Percentiles rank a stretch among this genome's conserved stretches.
phyloP scores from a whole-genome alignment of 1,140 invertebrate species.

The Drosophila truncata region DNA sequence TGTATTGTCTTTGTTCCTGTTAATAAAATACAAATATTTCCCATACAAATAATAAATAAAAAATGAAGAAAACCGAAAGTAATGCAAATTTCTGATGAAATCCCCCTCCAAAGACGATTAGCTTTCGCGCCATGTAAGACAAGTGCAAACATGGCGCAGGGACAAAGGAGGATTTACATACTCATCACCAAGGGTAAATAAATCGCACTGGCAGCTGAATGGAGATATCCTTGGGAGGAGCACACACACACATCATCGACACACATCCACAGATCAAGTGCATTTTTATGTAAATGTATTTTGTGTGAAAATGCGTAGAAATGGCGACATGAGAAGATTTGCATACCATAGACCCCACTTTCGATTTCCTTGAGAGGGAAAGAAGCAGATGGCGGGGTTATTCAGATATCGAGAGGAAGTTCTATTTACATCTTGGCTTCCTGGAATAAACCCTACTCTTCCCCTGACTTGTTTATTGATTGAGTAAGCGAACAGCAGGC shows the following conservation, averaged over 20 bases:
- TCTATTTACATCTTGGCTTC: conserved; percentile 37
- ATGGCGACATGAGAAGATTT: conserved; percentile 67
- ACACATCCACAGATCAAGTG: conserved; percentile 67
- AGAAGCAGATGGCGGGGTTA: neutral
- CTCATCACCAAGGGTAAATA: conserved; percentile 58
- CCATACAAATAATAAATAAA: conserved; percentile 9
- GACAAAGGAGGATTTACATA: neutral
- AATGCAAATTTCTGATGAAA: conserved; percentile 21
- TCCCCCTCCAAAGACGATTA: conserved; percentile 64
- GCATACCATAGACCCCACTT: conserved; percentile 53
- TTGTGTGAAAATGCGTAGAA: conserved; percentile 62
- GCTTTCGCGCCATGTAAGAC: conserved; percentile 55
- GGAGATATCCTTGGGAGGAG: conserved; percentile 51
- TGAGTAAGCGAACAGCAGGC: conserved; percentile 53
- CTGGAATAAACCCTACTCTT: neutral
- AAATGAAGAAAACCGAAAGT: neutral
- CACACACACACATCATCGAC: conserved; percentile 5
- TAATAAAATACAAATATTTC: neutral
- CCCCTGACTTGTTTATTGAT: conserved; percentile 57
- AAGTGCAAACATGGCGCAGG: conserved; percentile 34
- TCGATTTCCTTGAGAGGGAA: conserved; percentile 19
- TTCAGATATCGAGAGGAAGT: neutral
- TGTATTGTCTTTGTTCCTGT: neutral
- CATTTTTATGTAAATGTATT: conserved; percentile 78
- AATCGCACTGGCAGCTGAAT: conserved; percentile 60